phyloP scores from a whole-genome alignment of 2,888 invertebrate genomes.

The Erpobdella octoculata region DNA sequence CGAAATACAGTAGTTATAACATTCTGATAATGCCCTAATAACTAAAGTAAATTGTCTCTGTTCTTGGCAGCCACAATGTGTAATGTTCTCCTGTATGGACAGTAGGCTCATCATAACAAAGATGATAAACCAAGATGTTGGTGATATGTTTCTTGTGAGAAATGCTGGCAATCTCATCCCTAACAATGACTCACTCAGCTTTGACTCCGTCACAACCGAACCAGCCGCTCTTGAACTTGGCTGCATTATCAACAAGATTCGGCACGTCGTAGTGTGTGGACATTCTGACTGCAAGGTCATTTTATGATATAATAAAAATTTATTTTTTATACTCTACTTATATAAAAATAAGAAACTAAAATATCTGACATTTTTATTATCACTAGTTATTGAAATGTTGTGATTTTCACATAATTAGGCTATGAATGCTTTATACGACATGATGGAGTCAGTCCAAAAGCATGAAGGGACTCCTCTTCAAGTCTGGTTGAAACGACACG shows the following conservation, averaged over 20 bases:
- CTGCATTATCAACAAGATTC: slow-evolving; percentile 80
- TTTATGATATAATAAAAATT: background rate
- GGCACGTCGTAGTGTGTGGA: slow-evolving; percentile 88
- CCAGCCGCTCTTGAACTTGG: slow-evolving; percentile 90
- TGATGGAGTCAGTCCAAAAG: slow-evolving; percentile 67
- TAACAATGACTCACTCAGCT: slow-evolving; percentile 56
- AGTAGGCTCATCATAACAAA: slow-evolving; percentile 91
- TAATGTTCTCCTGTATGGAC: slow-evolving; percentile 97
- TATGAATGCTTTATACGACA: slow-evolving; percentile 79
- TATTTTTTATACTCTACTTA: too few species aligned
- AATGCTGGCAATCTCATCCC: slow-evolving; percentile 91
- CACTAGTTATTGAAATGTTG: too few species aligned
- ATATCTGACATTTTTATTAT: too few species aligned
- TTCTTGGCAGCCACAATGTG: slow-evolving; percentile 75
- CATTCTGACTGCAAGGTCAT: slow-evolving; percentile 86
- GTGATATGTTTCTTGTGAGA: slow-evolving; percentile 94
- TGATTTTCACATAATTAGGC: slow-evolving; percentile 56
- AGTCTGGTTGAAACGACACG: slow-evolving; percentile 84
- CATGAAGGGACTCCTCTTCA: slow-evolving; percentile 76
- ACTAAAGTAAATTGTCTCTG: background rate
- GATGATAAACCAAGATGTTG: slow-evolving; percentile 87
- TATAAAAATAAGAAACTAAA: background rate
- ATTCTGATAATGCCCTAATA: background rate
- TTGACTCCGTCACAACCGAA: slow-evolving; percentile 82
- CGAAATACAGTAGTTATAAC: background rate